Percentiles rank a stretch among this genome's conserved stretches.
Evolutionary conservation across 2,888 invertebrate species (phyloP).

Genomic region (Zeuzera pyrina): DNA sequence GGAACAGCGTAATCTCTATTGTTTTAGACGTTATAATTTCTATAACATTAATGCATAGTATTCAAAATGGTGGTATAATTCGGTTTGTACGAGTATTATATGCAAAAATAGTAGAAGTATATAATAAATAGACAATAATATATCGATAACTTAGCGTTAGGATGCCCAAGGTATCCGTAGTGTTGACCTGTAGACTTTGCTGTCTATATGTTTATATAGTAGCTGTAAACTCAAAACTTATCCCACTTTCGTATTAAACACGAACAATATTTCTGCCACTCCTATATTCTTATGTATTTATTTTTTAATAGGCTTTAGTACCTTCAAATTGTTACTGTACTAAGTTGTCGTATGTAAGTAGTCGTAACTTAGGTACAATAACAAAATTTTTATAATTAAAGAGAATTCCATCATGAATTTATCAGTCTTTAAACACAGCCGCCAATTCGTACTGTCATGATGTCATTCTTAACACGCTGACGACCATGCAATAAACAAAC

Average conservation of each 20-base stretch:
- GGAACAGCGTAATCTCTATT: slow-evolving; percentile 41
- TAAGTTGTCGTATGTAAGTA: slow-evolving; percentile 14
- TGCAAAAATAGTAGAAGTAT: slow-evolving; percentile 65
- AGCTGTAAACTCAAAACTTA: slow-evolving; percentile 68
- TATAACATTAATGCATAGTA: slow-evolving; percentile 58
- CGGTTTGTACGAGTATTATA: slow-evolving; percentile 47
- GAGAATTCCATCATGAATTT: slow-evolving; percentile 27
- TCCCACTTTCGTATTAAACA: slow-evolving; percentile 52
- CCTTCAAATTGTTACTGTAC: slow-evolving; percentile 19
- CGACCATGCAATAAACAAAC: slow-evolving; percentile 6
- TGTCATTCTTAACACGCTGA: slow-evolving; percentile 25
- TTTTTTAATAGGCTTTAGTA: slow-evolving; percentile 6
- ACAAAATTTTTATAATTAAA: slow-evolving; percentile 11
- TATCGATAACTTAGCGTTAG: slow-evolving; percentile 62
- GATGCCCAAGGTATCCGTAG: slow-evolving; percentile 68
- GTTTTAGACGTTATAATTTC: slow-evolving; percentile 35
- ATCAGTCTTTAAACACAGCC: slow-evolving; percentile 22
- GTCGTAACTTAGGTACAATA: background rate
- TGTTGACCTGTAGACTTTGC: slow-evolving; percentile 61
- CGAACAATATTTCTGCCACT: slow-evolving; percentile 30
- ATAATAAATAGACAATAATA: slow-evolving; percentile 56
- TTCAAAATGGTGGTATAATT: slow-evolving; percentile 51
- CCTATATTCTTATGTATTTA: slow-evolving; percentile 23
- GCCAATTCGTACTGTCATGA: slow-evolving; percentile 28
- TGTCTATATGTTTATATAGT: slow-evolving; percentile 38